Evolutionary conservation across 2,797 vertebrate species (phyloP), one percentile per base, ranked within the genome.

Genomic region (Spinibarbus caldwelli): DNA sequence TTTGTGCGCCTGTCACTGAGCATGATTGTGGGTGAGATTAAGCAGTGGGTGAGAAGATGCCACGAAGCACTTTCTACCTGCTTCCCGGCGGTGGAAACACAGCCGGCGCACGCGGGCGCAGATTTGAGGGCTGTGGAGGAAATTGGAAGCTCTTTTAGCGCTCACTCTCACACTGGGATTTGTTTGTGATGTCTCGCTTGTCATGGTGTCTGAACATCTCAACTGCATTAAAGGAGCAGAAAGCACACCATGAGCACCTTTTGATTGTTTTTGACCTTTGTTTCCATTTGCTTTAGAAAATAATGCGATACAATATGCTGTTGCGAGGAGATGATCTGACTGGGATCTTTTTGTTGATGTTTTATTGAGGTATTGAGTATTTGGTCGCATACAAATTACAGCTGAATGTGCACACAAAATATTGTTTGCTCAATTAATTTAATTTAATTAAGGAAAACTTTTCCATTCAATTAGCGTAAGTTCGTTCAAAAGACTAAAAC

Each of bases 21-120:
- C 92, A 93, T 93, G 93, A 94, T 95, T 95, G 94, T 91, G 93
- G 92, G 88, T 92, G 84, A 95, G 95, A 95, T 95, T 95, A 95
- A 95, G 91, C 91, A 89, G 92, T 87, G 93, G 93, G 92, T 93
- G 93, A 93, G 91, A 90, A 94, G 92, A 91, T 92, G 80, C 91
- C 88, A 89, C 92, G 89, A 91, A 92, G 91, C 91, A 93, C 91
- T 93, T 93, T 90, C 92, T 95, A 95, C 93, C 95, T 95, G 94
- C 90, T 93, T 91, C 92, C 92, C 93, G 90, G 93, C 93, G 80
- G 91, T 88, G 91, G 90, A 88, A 88, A 92, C 91, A 91, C 90
- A 89, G 85, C 90, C 90, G 90, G 87, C 89, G n/a, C n/a, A n/a
- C n/a, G n/a, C n/a, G n/a, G n/a, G n/a, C n/a, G 72, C 88, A 87